A percentile compares a stretch with the other conserved stretches of the same genome.
These are phyloP conservation scores for Gryllus bimaculatus DNA, from an alignment of 1,140 invertebrate genomes.

Conservation along the genomic window DNA sequence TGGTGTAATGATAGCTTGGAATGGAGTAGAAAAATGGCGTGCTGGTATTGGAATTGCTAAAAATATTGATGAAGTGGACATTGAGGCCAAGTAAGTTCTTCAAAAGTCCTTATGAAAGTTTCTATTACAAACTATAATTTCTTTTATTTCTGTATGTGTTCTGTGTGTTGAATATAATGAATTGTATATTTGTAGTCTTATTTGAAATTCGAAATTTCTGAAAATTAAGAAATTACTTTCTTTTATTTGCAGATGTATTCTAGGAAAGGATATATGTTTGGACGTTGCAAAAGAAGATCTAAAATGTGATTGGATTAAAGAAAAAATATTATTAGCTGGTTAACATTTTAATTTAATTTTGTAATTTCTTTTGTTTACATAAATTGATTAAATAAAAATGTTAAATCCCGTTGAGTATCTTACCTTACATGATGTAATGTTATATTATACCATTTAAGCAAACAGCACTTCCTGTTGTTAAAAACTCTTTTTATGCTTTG, in stretches of 20 bases:
- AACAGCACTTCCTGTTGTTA: too few species aligned
- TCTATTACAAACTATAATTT: background rate
- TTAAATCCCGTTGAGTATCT: background rate
- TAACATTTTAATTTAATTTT: background rate
- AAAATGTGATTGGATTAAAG: constrained; percentile 32
- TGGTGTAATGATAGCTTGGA: constrained; percentile 99
- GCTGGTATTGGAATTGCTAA: constrained; percentile 31
- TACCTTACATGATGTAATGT: background rate
- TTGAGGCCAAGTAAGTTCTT: constrained; percentile 11
- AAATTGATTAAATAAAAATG: background rate
- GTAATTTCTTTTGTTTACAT: background rate
- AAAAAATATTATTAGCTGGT: background rate
- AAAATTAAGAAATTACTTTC: too few species aligned
- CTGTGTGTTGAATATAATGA: background rate
- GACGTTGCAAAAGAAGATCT: constrained; percentile 32
- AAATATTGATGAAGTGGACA: constrained; percentile 36
- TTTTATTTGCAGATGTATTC: constrained; percentile 29
- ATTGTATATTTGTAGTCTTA: background rate
- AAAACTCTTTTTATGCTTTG: background rate
- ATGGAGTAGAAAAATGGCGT: constrained; percentile 70
- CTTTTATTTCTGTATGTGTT: background rate
- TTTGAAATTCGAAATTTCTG: too few species aligned
- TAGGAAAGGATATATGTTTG: constrained; percentile 32
- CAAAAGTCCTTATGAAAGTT: background rate
- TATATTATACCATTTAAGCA: too few species aligned